Conservation (phyloP, 2,113 vertebrate genomes). For the Melanerpes aurifrons region DNA sequence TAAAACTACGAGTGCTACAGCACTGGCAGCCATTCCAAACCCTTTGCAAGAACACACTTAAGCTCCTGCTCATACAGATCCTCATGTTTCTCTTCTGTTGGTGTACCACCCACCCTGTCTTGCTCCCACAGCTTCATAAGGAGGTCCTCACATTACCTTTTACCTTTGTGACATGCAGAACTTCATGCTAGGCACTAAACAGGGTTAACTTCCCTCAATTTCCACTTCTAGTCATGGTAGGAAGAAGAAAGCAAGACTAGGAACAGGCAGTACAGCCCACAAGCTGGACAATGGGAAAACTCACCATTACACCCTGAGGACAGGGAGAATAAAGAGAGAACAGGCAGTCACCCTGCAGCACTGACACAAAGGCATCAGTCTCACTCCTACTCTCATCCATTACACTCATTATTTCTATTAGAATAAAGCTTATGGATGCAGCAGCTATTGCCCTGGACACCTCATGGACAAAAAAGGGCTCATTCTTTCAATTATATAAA, state of each 20-base stretch:
- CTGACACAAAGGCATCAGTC: not conserved
- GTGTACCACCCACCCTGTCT: not conserved
- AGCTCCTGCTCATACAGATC: not conserved
- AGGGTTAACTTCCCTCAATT: not conserved
- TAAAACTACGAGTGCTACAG: not conserved
- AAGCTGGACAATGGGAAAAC: not conserved
- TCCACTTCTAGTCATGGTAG: not conserved
- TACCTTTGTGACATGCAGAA: not conserved
- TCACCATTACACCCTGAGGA: accelerated
- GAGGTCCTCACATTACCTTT: not conserved
- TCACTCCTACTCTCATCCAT: accelerated
- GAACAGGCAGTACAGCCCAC: not conserved
- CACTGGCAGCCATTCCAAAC: not conserved
- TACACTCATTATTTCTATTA: not conserved
- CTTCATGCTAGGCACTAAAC: not conserved
- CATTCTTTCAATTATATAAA: not conserved
- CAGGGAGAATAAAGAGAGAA: not conserved
- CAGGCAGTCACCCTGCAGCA: not conserved
- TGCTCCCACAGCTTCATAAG: accelerated
- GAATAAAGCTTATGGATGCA: not conserved
- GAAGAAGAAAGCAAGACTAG: not conserved
- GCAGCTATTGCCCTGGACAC: not conserved
- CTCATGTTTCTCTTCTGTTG: not conserved
- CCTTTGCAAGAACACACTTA: not conserved
- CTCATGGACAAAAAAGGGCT: not conserved